Percentiles rank a stretch among this genome's conserved stretches.
phyloP scores from a whole-genome alignment of 2,888 invertebrate species.

The Odontothrips loti region DNA sequence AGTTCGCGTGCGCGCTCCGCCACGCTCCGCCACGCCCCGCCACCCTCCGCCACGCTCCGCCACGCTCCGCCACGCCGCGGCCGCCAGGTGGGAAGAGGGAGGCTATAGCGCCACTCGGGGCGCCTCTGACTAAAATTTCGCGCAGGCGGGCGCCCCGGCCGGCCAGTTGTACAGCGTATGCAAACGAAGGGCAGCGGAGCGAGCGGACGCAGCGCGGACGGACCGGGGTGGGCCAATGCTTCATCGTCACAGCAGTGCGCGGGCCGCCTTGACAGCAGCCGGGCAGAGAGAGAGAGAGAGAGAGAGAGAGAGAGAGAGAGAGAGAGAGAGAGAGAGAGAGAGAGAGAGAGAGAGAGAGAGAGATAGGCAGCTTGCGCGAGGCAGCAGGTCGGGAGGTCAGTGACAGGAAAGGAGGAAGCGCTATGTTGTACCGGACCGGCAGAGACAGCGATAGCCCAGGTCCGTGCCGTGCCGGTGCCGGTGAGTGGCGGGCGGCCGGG shows the following conservation, averaged over 20 bases:
- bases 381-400: no score
- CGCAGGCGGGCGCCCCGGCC: neutral
- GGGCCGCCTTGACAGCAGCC: neutral
- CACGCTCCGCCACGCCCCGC: neutral
- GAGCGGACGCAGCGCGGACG: neutral
- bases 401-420: no score
- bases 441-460: no score
- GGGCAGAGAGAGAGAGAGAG: neutral
- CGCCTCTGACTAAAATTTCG: neutral
- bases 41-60: neutral
- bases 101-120: neutral
- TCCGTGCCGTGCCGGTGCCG: no score
- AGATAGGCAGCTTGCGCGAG: no score
- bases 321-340: no score
- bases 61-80: neutral
- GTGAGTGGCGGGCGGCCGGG: no score
- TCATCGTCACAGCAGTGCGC: slow-evolving; percentile 11
- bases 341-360: no score
- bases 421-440: no score
- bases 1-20: slow-evolving; percentile 9
- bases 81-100: neutral
- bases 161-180: neutral
- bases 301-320: no score
- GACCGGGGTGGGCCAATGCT: slow-evolving; percentile 20
- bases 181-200: neutral